phyloP scores from a whole-genome alignment of 2,113 vertebrate genomes.

The Poeciliopsis occidentalis region DNA sequence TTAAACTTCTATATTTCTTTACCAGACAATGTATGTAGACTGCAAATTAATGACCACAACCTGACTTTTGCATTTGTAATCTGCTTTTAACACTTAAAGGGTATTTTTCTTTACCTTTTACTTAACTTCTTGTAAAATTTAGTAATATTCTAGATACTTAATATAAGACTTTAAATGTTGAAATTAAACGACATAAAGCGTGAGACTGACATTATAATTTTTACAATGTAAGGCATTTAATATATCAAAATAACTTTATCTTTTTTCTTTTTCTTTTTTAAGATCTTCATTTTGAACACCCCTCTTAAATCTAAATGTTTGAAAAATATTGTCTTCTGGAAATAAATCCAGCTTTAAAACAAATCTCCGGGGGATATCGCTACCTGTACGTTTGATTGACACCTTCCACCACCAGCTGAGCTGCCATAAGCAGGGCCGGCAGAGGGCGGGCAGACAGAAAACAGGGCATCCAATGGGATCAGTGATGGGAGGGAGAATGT shows the following conservation, averaged over 20 bases:
- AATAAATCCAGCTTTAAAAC: background rate
- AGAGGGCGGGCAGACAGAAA: slow-evolving; percentile 50
- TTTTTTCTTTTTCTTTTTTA: no score
- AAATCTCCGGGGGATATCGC: background rate
- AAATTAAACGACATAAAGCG: no score
- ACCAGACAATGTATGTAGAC: background rate
- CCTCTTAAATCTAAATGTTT: no score
- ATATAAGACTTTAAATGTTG: no score
- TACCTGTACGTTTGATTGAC: slow-evolving; percentile 71
- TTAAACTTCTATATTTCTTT: background rate
- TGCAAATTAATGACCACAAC: no score
- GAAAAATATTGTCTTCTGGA: background rate
- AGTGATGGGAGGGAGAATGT: slow-evolving; percentile 73
- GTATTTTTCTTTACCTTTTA: background rate
- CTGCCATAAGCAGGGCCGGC: background rate
- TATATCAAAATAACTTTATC: no score
- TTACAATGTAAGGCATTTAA: no score
- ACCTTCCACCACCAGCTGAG: slow-evolving; percentile 25
- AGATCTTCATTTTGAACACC: no score
- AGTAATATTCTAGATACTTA: no score
- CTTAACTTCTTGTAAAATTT: background rate
- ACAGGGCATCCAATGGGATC: slow-evolving; percentile 68
- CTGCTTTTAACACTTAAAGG: background rate
- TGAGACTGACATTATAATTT: no score
- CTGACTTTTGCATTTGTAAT: no score